Evolutionary conservation across 2,797 vertebrate species (phyloP).

Genomic region (Artibeus lituratus): DNA sequence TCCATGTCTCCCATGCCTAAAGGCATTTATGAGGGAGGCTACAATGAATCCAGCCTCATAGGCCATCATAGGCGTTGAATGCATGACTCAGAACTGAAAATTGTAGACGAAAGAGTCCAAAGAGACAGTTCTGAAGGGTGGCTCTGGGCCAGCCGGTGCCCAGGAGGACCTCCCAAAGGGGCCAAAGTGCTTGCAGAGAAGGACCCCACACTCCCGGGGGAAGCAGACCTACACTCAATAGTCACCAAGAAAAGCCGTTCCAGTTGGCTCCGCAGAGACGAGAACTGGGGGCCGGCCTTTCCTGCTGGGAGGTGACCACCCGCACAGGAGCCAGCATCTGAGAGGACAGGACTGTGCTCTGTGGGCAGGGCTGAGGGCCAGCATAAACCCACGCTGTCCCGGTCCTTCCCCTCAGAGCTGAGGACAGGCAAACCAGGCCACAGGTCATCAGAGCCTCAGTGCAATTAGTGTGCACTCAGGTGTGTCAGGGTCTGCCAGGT

Average conservation of each 20-base stretch:
- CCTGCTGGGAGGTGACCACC: neutral
- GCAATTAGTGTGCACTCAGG: neutral
- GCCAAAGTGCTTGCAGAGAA: neutral
- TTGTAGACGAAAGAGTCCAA: neutral
- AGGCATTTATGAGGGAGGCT: neutral
- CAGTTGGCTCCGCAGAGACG: neutral
- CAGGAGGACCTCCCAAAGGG: fast-evolving
- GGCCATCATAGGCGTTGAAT: fast-evolving
- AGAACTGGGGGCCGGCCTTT: neutral
- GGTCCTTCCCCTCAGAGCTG: neutral
- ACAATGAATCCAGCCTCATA: neutral
- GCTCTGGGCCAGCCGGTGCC: neutral
- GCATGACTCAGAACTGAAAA: neutral
- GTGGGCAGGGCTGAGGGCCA: neutral
- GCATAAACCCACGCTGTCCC: fast-evolving
- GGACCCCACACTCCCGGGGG: neutral
- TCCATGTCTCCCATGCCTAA: neutral
- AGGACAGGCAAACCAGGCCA: neutral
- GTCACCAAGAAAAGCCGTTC: neutral
- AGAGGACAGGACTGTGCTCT: too few species aligned
- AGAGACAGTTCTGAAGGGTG: neutral
- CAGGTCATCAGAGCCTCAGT: neutral
- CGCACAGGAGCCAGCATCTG: too few species aligned
- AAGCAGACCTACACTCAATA: neutral
- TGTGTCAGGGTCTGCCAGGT: too few species aligned